A percentile compares a stretch with the other conserved stretches of the same genome.
Evolutionary conservation across 2,888 invertebrate species (phyloP).

Genomic region (Drosophila basisetae): DNA sequence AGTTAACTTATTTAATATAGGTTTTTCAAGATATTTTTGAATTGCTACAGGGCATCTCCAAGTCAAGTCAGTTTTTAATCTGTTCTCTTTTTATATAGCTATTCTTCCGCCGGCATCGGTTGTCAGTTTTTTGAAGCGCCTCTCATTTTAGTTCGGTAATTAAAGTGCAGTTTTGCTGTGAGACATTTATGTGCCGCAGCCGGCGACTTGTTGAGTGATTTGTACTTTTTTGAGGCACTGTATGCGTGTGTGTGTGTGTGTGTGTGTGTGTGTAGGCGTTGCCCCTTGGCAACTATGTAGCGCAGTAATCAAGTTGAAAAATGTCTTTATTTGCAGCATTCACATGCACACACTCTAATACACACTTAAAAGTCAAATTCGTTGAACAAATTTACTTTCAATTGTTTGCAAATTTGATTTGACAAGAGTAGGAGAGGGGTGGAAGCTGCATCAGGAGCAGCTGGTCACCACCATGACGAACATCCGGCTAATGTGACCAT

Average conservation of each 20-base stretch:
- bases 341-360: background rate
- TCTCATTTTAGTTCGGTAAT: conserved; percentile 67
- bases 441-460: conserved; percentile 29
- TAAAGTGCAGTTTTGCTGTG: conserved; percentile 74
- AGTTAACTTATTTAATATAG: rapidly evolving
- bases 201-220: conserved; percentile 73
- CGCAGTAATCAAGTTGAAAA: conserved; percentile 64
- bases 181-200: conserved; percentile 69
- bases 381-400: conserved; percentile 69
- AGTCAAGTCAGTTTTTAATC: background rate
- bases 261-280: conserved; percentile 58
- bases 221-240: conserved; percentile 40
- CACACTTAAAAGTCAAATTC: conserved; percentile 54
- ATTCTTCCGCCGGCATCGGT: conserved; percentile 52
- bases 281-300: conserved; percentile 51
- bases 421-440: background rate
- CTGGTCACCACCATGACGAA: conserved; percentile 67
- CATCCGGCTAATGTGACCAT: conserved; percentile 74
- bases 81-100: conserved; percentile 24
- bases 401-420: conserved; percentile 78
- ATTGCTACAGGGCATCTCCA: conserved; percentile 5
- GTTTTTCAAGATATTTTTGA: background rate
- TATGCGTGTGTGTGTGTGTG: conserved; percentile 10
- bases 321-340: conserved; percentile 37
- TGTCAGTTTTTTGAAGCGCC: conserved; percentile 55